A percentile compares a stretch with the other conserved stretches of the same genome.
Conservation (phyloP, 2,797 vertebrate species). For the Otolemur crassicaudatus region DNA sequence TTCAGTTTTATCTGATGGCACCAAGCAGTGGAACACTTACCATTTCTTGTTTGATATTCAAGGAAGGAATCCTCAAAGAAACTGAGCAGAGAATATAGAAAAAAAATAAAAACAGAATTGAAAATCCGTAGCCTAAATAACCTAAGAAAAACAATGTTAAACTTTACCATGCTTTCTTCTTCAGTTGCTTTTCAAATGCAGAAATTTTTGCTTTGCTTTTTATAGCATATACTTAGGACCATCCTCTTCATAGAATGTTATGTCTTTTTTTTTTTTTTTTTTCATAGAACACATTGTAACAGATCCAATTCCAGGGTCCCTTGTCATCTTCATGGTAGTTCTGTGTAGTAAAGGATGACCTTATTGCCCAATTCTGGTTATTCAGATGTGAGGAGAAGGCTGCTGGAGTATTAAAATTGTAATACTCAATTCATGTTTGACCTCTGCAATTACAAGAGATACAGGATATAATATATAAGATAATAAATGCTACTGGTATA, state of each 20-base stretch:
- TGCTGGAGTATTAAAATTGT: not conserved
- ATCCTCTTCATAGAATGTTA: not conserved
- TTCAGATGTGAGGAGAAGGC: not conserved
- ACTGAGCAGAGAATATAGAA: not conserved
- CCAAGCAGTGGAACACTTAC: not conserved
- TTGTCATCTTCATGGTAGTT: not conserved
- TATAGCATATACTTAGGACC: not conserved
- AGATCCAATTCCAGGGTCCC: not conserved
- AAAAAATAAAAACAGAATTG: not conserved
- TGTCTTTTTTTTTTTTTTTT: not conserved
- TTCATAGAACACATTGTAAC: not conserved
- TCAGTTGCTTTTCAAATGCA: not conserved
- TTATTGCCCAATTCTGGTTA: not conserved
- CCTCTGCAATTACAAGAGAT: too few relatives aligned
- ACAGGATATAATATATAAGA: too few relatives aligned
- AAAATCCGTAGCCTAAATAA: not conserved
- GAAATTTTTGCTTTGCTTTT: constrained; percentile 14
- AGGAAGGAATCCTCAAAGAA: not conserved
- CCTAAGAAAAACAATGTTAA: not conserved
- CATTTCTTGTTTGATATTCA: not conserved
- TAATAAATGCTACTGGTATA: too few relatives aligned
- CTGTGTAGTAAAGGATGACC: not conserved
- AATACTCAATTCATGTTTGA: too few relatives aligned
- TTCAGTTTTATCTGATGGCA: not conserved
- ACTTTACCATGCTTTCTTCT: not conserved